phyloP scores from a whole-genome alignment of 2,113 vertebrate species.

The Vanacampus margaritifer region DNA sequence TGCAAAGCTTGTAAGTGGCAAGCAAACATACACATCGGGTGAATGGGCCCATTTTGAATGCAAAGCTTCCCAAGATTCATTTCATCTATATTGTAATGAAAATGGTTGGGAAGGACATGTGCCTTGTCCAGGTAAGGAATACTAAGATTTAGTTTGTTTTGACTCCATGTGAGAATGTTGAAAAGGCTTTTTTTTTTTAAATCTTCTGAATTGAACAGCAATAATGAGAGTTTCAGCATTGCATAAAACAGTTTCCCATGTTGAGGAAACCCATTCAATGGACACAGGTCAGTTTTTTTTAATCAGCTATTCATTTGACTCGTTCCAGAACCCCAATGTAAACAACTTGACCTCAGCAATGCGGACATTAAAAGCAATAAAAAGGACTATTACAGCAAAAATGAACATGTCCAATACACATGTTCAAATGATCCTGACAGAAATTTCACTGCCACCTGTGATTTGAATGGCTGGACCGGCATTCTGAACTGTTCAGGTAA shows the following conservation, averaged over 20 bases:
- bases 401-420: neutral
- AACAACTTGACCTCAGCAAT: neutral
- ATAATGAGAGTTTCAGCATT: too few relatives aligned
- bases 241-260: too few relatives aligned
- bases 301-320: neutral
- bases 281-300: neutral
- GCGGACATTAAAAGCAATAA: neutral
- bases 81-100: neutral
- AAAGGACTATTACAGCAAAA: neutral
- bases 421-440: neutral
- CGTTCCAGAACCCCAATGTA: neutral
- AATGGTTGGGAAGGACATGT: neutral
- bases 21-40: fast-evolving
- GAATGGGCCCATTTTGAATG: neutral
- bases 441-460: neutral
- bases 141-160: neutral
- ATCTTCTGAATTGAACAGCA: too few relatives aligned
- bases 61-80: neutral
- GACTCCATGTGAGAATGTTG: too few relatives aligned
- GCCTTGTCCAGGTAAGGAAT: neutral
- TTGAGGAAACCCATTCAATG: neutral
- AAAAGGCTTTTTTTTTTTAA: too few relatives aligned
- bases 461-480: neutral
- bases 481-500: neutral
- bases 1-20: neutral